Evolutionary conservation across 2,888 invertebrate species (phyloP).

Genomic region (Plebejus anna): DNA sequence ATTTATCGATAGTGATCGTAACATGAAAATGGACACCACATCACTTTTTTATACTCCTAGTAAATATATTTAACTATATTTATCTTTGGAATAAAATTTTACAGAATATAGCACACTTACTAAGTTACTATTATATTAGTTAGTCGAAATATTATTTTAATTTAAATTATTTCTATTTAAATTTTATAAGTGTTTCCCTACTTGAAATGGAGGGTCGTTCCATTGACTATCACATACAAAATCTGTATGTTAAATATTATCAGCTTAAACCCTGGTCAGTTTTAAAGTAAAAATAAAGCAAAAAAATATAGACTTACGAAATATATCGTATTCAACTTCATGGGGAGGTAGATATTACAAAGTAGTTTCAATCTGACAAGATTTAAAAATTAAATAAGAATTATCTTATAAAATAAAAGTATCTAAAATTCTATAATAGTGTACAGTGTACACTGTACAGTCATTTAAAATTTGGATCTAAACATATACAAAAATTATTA

Average conservation of each 20-base stretch:
- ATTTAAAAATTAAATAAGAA: not conserved
- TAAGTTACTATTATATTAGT: not conserved
- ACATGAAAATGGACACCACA: not conserved
- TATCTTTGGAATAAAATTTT: not conserved
- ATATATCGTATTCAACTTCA: not conserved
- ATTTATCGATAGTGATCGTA: not conserved
- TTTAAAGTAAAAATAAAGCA: constrained; percentile 31
- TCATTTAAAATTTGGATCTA: not conserved
- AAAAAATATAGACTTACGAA: not conserved
- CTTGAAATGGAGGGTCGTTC: constrained; percentile 4
- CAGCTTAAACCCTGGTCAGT: constrained; percentile 9
- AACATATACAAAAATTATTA: not conserved
- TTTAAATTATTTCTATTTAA: too few relatives aligned
- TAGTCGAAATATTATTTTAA: not conserved
- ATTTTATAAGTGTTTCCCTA: not conserved
- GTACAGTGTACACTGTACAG: not conserved
- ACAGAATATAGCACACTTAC: not conserved
- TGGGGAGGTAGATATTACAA: not conserved
- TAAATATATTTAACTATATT: not conserved
- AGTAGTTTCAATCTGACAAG: not conserved
- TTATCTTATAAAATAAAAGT: not conserved
- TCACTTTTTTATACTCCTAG: not conserved
- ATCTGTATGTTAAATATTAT: constrained; percentile 8
- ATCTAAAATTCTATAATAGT: not conserved
- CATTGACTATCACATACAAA: constrained; percentile 17